phyloP scores from a whole-genome alignment of 2,888 invertebrate species.

The Aricia artaxerxes region DNA sequence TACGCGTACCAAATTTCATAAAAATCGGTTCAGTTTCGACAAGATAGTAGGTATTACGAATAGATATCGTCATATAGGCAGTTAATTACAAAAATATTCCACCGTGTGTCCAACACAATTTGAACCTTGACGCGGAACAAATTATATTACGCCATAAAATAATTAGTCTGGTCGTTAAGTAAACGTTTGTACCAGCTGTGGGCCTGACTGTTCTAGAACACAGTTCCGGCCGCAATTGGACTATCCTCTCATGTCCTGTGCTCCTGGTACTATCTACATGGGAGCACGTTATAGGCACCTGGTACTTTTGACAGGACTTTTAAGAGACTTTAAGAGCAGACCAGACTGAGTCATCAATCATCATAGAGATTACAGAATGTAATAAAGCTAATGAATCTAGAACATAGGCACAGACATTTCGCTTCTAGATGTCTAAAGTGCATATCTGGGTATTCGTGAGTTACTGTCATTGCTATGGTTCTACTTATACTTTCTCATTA shows the following conservation, averaged over 20 bases:
- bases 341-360: no score
- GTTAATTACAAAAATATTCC: slow-evolving; percentile 15
- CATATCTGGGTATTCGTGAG: no score
- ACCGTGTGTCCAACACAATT: slow-evolving; percentile 37
- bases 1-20: no score
- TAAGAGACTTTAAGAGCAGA: no score
- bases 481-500: no score
- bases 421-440: no score
- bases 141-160: slow-evolving; percentile 73
- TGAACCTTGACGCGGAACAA: slow-evolving; percentile 55
- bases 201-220: slow-evolving; percentile 21
- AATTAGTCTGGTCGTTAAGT: slow-evolving; percentile 58
- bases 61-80: not conserved
- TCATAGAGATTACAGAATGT: no score
- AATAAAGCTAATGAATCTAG: no score
- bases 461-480: no score
- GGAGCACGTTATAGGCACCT: not conserved
- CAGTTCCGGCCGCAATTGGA: not conserved
- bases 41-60: not conserved
- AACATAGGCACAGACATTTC: no score
- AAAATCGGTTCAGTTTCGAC: no score
- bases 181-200: slow-evolving; percentile 49
- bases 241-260: slow-evolving; percentile 3
- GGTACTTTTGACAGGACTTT: not conserved
- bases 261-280: not conserved